These are phyloP conservation scores for Drosophila orena DNA, from an alignment of 1,140 invertebrate species.

Conservation along the genomic window DNA sequence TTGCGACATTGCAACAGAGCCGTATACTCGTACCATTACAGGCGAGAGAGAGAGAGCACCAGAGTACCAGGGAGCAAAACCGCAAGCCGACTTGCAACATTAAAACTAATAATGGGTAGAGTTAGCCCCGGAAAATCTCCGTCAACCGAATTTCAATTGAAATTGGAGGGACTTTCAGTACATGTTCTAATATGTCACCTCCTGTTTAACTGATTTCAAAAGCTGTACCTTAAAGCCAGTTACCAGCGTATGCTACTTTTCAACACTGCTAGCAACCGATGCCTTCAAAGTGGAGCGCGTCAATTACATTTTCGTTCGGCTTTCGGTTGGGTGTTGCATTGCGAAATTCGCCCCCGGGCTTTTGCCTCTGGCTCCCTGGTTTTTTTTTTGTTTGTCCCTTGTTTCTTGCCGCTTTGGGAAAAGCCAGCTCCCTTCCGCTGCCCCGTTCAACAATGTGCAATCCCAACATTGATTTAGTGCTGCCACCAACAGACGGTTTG, in stretches of 20 bases:
- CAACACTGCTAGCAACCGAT: not conserved
- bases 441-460: slow-evolving; percentile 1
- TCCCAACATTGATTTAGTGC: slow-evolving; percentile 39
- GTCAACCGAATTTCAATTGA: too few relatives aligned
- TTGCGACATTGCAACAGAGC: slow-evolving; percentile 7
- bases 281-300: slow-evolving; percentile 27
- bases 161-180: too few relatives aligned
- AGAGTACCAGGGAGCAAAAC: not conserved
- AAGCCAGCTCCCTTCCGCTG: not conserved
- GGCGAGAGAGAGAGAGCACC: too few relatives aligned
- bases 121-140: not conserved
- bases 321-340: slow-evolving; percentile 25
- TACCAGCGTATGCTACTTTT: too few relatives aligned
- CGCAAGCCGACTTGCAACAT: slow-evolving; percentile 38
- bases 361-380: slow-evolving; percentile 5
- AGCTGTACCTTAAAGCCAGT: too few relatives aligned
- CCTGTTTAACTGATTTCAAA: too few relatives aligned
- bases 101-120: slow-evolving; percentile 31
- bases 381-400: too few relatives aligned
- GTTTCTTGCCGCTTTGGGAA: not conserved
- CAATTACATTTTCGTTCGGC: slow-evolving; percentile 46
- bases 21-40: not conserved
- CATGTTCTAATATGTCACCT: too few relatives aligned
- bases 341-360: slow-evolving; percentile 18
- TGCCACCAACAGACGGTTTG: slow-evolving; percentile 18